Conservation (phyloP, 1,140 invertebrate genomes). For the Tachypleus tridentatus region DNA sequence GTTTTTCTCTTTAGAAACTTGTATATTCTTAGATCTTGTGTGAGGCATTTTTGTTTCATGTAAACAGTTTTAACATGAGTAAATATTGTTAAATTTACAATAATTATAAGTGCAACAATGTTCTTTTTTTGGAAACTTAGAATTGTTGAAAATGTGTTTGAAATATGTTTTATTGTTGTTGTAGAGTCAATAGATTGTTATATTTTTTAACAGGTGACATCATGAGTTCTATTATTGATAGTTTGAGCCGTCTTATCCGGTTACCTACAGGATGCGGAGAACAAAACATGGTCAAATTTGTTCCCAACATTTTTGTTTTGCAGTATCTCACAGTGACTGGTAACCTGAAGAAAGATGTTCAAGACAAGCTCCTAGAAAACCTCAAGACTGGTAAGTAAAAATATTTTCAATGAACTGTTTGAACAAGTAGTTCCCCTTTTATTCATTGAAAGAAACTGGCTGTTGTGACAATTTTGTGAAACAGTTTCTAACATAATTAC, state of each 20-base stretch:
- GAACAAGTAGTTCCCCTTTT: no score
- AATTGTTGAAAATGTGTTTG: no score
- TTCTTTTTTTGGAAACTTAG: no score
- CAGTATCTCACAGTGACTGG: conserved; percentile 45
- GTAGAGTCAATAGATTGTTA: no score
- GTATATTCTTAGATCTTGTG: background rate
- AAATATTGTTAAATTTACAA: no score
- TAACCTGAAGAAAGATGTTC: conserved; percentile 34
- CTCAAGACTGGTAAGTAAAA: conserved; percentile 51
- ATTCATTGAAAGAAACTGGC: no score
- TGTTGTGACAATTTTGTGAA: no score
- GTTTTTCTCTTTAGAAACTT: background rate
- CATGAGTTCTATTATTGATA: conserved; percentile 34
- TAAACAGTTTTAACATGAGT: no score
- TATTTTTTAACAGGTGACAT: conserved; percentile 38
- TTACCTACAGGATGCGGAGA: conserved; percentile 57
- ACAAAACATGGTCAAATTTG: conserved; percentile 66
- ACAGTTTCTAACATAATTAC: no score
- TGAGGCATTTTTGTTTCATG: background rate
- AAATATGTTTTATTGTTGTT: no score
- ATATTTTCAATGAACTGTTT: no score
- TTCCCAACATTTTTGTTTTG: conserved; percentile 58
- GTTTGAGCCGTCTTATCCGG: conserved; percentile 16
- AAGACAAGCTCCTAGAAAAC: conserved; percentile 44
- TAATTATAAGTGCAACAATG: no score